Evolutionary conservation across 2,888 invertebrate genomes (phyloP), one percentile per base, ranked within the genome.

Genomic region (Bombylius major): DNA sequence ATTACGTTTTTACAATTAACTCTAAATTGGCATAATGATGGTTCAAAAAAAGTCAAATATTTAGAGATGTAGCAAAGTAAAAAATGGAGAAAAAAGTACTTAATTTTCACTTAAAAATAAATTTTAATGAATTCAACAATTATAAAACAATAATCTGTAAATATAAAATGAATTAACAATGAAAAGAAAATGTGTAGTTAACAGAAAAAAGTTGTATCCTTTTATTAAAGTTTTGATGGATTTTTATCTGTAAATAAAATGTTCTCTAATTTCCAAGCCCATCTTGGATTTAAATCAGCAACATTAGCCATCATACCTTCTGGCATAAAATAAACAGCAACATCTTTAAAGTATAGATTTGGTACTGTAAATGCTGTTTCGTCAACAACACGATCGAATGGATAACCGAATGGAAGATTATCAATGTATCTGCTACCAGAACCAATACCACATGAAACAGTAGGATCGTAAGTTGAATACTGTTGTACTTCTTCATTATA

Each of bases 311-410:
- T n/a, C 23, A 34, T 23, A 13, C 13, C 34, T 47, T 51, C 51
- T 14, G 55, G 51, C 42, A 42, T 71, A 66, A 80, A 77, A 69
- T 76, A 78, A 63, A 83, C 75, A 51, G 65, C 58, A 6, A 82
- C 78, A 64, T 82, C 81, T 70, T 79, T 75, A 68, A 79, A 77
- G 76, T 69, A 79, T 75, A 80, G 78, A 71, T 83, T 83, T 36
- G 80, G 79, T 56, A 79, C 76, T 50, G 73, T 67, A 71, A 77
- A 84, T 58, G 76, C 75, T 47, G 72, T 70, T 31, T 78, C 72
- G 50, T 79, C 75, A 63, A 84, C 79, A 11, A 75, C 76, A 63
- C 84, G 82, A 67, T 88, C 86, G 66, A 87, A 79, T 62, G 87
- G 87, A 77, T 81, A 88, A 53, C 83, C 84, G 62, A 82, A 75